Conservation (phyloP, 1,140 invertebrate species). For the Drosophila yakuba region DNA sequence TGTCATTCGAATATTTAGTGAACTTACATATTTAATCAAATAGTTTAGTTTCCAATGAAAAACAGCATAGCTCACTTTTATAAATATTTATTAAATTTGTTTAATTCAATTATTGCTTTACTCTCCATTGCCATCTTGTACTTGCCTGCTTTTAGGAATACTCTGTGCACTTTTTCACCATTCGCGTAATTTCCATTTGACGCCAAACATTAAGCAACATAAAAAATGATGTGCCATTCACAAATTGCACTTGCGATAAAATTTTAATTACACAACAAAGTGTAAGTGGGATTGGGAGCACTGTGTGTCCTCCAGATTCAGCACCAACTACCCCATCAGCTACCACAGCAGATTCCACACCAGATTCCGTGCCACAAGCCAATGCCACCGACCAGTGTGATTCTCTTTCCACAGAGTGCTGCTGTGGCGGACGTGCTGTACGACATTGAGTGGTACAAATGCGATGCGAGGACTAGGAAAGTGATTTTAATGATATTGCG, state of each 20-base stretch:
- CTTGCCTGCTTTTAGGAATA: slow-evolving; percentile 1
- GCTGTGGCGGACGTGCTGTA: slow-evolving; percentile 72
- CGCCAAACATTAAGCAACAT: slow-evolving; percentile 60
- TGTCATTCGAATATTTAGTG: too few relatives aligned
- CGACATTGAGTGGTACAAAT: slow-evolving; percentile 83
- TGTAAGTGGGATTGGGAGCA: slow-evolving; percentile 1
- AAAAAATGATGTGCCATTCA: slow-evolving; percentile 71
- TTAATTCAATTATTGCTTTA: not conserved
- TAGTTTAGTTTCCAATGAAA: too few relatives aligned
- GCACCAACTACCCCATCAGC: not conserved
- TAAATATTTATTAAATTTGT: too few relatives aligned
- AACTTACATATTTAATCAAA: too few relatives aligned
- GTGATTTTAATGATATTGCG: slow-evolving; percentile 83
- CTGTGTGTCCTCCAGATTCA: not conserved
- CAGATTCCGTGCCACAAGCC: slow-evolving; percentile 5
- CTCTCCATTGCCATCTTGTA: not conserved
- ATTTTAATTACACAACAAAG: slow-evolving; percentile 78
- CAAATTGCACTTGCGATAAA: slow-evolving; percentile 78
- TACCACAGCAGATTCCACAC: too few relatives aligned
- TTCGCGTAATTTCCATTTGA: slow-evolving; percentile 72
- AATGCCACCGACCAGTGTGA: slow-evolving; percentile 3
- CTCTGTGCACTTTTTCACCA: slow-evolving; percentile 28
- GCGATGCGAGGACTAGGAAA: slow-evolving; percentile 79
- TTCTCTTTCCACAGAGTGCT: slow-evolving; percentile 52
- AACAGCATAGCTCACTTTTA: too few relatives aligned